These are phyloP conservation scores for Gasterosteus aculeatus DNA, from an alignment of 2,113 vertebrate species.

Conservation along the genomic window DNA sequence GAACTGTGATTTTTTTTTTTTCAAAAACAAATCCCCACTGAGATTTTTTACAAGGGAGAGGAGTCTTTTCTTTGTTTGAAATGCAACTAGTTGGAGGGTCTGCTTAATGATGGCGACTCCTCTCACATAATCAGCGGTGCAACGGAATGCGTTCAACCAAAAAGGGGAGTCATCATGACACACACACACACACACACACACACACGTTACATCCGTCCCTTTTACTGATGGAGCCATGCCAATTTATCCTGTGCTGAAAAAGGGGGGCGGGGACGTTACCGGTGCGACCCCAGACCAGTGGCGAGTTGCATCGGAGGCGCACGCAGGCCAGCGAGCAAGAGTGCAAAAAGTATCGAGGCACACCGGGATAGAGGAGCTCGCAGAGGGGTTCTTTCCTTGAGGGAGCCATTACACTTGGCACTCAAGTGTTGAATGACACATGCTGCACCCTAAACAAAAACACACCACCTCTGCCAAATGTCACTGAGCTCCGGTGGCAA, in stretches of 20 bases:
- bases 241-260: too few relatives aligned
- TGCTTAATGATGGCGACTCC: not conserved
- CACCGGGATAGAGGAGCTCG: not conserved
- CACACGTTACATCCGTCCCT: slow-evolving; percentile 9
- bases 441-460: slow-evolving; percentile 43
- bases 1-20: slow-evolving; percentile 13
- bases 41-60: not conserved
- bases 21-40: not conserved
- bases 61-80: not conserved
- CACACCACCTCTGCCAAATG: slow-evolving; percentile 39
- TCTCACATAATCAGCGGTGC: not conserved
- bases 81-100: not conserved
- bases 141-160: not conserved
- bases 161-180: not conserved
- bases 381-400: slow-evolving; percentile 5
- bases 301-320: slow-evolving; percentile 22
- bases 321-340: not conserved
- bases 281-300: slow-evolving; percentile 22
- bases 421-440: slow-evolving; percentile 38
- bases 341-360: slow-evolving; percentile 1
- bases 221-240: not conserved
- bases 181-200: too few relatives aligned
- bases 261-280: slow-evolving; percentile 11
- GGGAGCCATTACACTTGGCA: slow-evolving; percentile 25
- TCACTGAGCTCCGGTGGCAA: slow-evolving; percentile 10